Evolutionary conservation across 2,113 vertebrate genomes (phyloP).

Genomic region (Sceloporus tristichus): DNA sequence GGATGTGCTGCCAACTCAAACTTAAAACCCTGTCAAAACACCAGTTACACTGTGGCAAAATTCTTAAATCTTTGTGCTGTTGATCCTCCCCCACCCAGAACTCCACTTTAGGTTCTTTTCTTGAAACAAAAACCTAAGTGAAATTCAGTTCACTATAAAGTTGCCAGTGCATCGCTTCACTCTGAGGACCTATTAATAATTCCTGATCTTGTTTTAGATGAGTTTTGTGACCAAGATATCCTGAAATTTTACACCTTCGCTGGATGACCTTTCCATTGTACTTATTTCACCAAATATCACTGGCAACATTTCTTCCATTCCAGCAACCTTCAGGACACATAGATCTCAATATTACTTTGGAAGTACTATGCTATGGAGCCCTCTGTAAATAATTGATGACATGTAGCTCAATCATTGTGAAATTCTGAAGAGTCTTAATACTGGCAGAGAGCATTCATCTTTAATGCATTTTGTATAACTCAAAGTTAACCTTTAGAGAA

Average conservation of each 20-base stretch:
- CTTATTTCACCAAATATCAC: constrained; percentile 74
- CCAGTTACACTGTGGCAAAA: constrained; percentile 71
- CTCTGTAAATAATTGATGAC: constrained; percentile 75
- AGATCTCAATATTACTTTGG: constrained; percentile 71
- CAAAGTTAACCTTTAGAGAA: constrained; percentile 71
- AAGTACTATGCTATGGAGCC: constrained; percentile 62
- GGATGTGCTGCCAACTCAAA: constrained; percentile 72
- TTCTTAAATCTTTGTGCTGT: constrained; percentile 68
- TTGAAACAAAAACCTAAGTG: constrained; percentile 70
- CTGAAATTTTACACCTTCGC: constrained; percentile 69
- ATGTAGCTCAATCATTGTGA: constrained; percentile 65
- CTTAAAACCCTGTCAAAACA: constrained; percentile 74
- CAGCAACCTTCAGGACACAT: constrained; percentile 68
- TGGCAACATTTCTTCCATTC: constrained; percentile 71
- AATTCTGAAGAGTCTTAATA: constrained; percentile 60
- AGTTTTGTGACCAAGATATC: constrained; percentile 73
- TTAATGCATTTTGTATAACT: constrained; percentile 71
- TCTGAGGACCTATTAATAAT: constrained; percentile 74
- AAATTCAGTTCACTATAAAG: constrained; percentile 64
- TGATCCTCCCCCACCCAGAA: constrained; percentile 43
- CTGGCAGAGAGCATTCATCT: constrained; percentile 61
- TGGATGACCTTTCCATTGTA: constrained; percentile 72
- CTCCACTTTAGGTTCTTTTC: constrained; percentile 58
- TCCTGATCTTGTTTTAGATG: constrained; percentile 71
- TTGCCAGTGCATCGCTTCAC: constrained; percentile 70